These are phyloP conservation scores for Conistra vaccinii DNA, from an alignment of 2,888 invertebrate genomes.

Conservation along the genomic window DNA sequence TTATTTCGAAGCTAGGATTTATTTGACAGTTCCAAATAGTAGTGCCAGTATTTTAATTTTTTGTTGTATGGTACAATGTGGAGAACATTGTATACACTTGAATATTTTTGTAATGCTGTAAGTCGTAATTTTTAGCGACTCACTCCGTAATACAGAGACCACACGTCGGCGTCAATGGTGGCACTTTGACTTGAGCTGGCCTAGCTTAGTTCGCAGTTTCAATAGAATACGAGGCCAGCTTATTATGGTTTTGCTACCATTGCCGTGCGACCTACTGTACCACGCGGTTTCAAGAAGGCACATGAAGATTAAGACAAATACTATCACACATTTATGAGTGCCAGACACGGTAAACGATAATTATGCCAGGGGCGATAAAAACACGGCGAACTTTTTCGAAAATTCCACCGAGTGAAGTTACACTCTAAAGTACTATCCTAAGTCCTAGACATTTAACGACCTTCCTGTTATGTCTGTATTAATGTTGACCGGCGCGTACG, in stretches of 20 bases:
- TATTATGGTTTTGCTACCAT: background rate
- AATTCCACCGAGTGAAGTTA: background rate
- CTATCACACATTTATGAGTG: background rate
- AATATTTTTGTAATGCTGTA: too few species aligned
- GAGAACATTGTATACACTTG: too few species aligned
- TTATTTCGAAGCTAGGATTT: too few species aligned
- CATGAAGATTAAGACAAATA: too few species aligned
- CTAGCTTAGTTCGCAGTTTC: background rate
- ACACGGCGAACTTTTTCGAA: background rate
- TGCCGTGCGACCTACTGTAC: background rate
- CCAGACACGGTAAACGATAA: too few species aligned
- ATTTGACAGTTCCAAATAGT: too few species aligned
- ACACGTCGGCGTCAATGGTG: background rate
- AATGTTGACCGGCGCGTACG: conserved; percentile 18
- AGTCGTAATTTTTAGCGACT: too few species aligned
- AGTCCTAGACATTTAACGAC: conserved; percentile 21
- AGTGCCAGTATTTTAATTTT: too few species aligned
- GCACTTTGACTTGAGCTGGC: background rate
- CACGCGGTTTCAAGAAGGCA: too few species aligned
- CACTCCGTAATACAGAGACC: background rate
- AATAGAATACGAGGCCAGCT: background rate
- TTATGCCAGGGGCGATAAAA: too few species aligned
- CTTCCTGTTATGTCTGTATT: conserved; percentile 31
- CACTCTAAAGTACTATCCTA: background rate
- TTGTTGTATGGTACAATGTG: too few species aligned